phyloP scores from a whole-genome alignment of 2,113 vertebrate species.

The Pseudolaguvia tuberculata region DNA sequence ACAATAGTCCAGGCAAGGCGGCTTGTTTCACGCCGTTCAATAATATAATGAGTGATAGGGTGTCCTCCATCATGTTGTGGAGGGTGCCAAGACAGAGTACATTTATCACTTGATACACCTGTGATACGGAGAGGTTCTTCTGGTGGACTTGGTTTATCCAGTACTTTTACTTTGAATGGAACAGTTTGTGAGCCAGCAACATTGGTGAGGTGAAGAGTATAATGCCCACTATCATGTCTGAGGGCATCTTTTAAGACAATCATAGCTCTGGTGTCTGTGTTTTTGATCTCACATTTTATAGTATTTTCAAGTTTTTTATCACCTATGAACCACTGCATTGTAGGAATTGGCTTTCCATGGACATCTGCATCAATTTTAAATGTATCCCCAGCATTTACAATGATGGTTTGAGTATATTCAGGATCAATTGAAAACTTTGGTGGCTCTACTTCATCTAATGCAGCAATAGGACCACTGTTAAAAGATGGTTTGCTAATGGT shows the following conservation, averaged over 20 bases:
- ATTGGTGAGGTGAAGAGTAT: slow-evolving; percentile 84
- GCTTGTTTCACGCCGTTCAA: slow-evolving; percentile 86
- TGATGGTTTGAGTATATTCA: slow-evolving; percentile 83
- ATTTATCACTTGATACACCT: slow-evolving; percentile 87
- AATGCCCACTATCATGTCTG: slow-evolving; percentile 85
- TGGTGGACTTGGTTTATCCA: slow-evolving; percentile 86
- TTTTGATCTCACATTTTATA: slow-evolving; percentile 85
- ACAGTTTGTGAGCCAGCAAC: slow-evolving; percentile 85
- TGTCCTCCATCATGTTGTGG: slow-evolving; percentile 85
- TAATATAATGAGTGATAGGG: slow-evolving; percentile 79
- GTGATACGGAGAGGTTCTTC: slow-evolving; percentile 84
- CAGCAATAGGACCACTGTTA: slow-evolving; percentile 91
- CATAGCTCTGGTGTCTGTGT: slow-evolving; percentile 83
- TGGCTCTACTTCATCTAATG: slow-evolving; percentile 86
- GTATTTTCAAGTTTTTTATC: slow-evolving; percentile 87
- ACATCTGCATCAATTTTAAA: slow-evolving; percentile 94
- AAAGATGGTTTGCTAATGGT: slow-evolving; percentile 91
- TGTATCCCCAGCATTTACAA: slow-evolving; percentile 87
- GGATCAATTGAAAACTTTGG: slow-evolving; percentile 95
- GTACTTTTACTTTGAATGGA: slow-evolving; percentile 84
- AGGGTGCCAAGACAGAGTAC: slow-evolving; percentile 81
- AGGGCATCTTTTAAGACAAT: slow-evolving; percentile 87
- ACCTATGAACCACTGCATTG: slow-evolving; percentile 88
- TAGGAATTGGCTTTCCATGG: slow-evolving; percentile 84
- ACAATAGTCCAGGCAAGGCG: slow-evolving; percentile 83